Conservation (phyloP, 1,140 invertebrate genomes). For the Schlechtendalia chinensis region DNA sequence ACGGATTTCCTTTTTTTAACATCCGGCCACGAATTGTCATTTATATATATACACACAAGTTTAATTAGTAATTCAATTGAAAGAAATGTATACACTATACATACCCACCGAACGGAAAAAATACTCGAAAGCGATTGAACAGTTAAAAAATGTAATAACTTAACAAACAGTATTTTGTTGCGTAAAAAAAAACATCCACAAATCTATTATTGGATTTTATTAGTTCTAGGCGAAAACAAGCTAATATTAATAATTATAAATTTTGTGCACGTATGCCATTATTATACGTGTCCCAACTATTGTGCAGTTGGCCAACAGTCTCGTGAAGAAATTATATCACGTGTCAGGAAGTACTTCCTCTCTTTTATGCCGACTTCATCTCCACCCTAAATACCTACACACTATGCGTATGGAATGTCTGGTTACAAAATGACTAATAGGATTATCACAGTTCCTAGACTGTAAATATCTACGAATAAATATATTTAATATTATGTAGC, state of each 20-base stretch:
- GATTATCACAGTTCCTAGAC: not conserved
- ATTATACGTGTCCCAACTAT: slow-evolving; percentile 39
- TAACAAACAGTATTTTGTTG: slow-evolving; percentile 19
- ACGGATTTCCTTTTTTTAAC: slow-evolving; percentile 32
- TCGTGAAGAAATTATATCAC: slow-evolving; percentile 49
- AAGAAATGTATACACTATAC: not conserved
- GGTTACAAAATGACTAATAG: slow-evolving; percentile 28
- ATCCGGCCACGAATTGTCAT: slow-evolving; percentile 16
- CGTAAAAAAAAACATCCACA: not conserved
- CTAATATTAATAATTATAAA: slow-evolving; percentile 37
- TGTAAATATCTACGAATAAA: not conserved
- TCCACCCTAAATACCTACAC: slow-evolving; percentile 46
- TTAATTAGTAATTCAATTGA: slow-evolving; percentile 14
- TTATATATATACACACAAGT: not conserved
- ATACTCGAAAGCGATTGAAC: not conserved
- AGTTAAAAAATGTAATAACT: slow-evolving; percentile 10
- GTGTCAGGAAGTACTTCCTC: slow-evolving; percentile 50
- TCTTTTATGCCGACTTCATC: slow-evolving; percentile 48
- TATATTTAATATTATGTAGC: not conserved
- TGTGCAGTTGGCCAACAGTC: slow-evolving; percentile 44
- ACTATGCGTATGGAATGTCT: slow-evolving; percentile 15
- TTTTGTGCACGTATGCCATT: slow-evolving; percentile 46
- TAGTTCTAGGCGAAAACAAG: not conserved
- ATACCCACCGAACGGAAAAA: not conserved
- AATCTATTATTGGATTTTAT: slow-evolving; percentile 29